These are phyloP conservation scores for Rotaria magnacalcarata DNA, from an alignment of 2,888 invertebrate genomes.

Conservation along the genomic window DNA sequence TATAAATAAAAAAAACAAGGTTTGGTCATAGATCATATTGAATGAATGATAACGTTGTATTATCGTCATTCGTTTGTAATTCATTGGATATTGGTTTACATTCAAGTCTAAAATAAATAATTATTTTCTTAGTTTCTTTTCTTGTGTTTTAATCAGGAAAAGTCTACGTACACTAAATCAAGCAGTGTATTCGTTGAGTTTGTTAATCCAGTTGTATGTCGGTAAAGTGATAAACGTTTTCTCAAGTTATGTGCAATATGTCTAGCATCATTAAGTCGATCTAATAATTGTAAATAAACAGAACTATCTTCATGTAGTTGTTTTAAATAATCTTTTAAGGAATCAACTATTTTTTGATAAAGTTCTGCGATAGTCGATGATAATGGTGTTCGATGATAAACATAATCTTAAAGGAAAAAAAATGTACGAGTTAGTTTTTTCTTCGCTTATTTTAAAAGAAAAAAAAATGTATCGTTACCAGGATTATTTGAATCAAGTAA, in stretches of 20 bases:
- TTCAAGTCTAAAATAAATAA: background rate
- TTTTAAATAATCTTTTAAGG: conserved; percentile 36
- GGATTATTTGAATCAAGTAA: conserved; percentile 15
- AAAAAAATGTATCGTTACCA: background rate
- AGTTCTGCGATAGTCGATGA: conserved; percentile 1
- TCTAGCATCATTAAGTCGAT: background rate
- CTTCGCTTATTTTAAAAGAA: background rate
- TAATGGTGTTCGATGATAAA: conserved; percentile 24
- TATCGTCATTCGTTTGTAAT: conserved; percentile 14
- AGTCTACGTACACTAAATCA: conserved; percentile 18
- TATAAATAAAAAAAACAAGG: background rate
- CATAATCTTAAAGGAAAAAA: background rate
- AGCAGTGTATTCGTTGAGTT: background rate
- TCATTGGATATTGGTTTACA: conserved; percentile 3
- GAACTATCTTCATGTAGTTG: conserved; percentile 27
- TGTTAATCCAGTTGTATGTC: background rate
- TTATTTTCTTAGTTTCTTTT: background rate
- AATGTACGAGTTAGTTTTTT: background rate
- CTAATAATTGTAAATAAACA: conserved; percentile 28
- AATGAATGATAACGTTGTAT: background rate
- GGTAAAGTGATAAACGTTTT: conserved; percentile 25
- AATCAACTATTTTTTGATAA: conserved; percentile 22
- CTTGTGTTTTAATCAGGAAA: background rate
- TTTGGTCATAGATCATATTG: background rate
- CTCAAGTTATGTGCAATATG: background rate